Base-by-base conservation (phyloP, 1,140 invertebrate genomes). In the Euura lappo region DNA sequence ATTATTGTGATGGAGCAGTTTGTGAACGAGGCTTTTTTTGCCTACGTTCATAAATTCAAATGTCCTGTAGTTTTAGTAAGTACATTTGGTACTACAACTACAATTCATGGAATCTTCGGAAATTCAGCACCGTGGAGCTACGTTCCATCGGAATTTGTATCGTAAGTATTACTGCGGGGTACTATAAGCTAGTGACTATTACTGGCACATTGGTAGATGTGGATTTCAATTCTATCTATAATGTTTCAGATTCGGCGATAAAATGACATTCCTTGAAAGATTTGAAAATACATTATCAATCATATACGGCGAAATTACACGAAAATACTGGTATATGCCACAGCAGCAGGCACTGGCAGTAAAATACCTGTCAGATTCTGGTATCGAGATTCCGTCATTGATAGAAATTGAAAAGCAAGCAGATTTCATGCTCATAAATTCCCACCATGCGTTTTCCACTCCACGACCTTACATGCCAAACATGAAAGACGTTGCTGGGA, bases 1-100 rank as follows among this genome's bases (percentile, higher is more conserved):
- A 70, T 88, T 1, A 84, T 89, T 2, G 80, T 89, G 43, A 70
- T 86, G 4, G 87, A 89, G 65, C 77, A 83, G 44, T 88, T 89
- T 60, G 80, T 84, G 60, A 86, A 86, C 42, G 88, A 89, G 60
- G 85, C 85, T 4, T 69, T 88, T n/a, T 70, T 89, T 45, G 82
- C 84, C 3, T 72, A 60, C 51, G 51, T 60, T 6, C 51, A 86
- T 44, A 75, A 82, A 46, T 86, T 85, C 65, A 80, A 87, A 28
- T 84, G 80, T 28, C 87, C 87, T 8, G 77, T 85, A 2, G 79
- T 89, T 13, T 76, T 83, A 3, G 79, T 89, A 7, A 78, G 81
- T 44, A 86, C 83, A 13, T 75, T 79, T 2, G 80, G 81, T 68
- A 60, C 51, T 11, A 0, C 51, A 8, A 4, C 3, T 8, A 60